Percentiles rank a stretch among this genome's conserved stretches.
Evolutionary conservation across 2,113 vertebrate species (phyloP).

Genomic region (Spea bombifrons): DNA sequence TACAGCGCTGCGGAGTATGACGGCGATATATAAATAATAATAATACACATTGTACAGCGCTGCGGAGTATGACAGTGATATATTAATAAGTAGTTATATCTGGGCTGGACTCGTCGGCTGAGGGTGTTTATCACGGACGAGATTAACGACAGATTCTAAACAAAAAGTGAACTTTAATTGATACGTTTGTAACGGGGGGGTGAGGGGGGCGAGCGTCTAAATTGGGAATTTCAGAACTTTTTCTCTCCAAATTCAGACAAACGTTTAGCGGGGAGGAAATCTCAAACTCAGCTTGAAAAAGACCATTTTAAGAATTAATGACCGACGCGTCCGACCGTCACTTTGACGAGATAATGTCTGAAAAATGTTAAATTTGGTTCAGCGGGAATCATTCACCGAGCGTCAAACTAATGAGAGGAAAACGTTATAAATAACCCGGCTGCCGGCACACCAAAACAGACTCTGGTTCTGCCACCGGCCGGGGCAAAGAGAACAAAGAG

Average conservation of each 20-base stretch:
- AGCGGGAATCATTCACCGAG: constrained; percentile 62
- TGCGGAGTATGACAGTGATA: too few species aligned
- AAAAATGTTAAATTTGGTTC: constrained; percentile 57
- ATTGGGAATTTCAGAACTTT: neutral
- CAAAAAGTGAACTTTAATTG: neutral
- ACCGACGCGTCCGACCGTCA: constrained; percentile 63
- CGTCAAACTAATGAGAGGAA: constrained; percentile 47
- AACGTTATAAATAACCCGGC: constrained; percentile 46
- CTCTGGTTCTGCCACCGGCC: too few species aligned
- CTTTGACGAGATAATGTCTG: constrained; percentile 64
- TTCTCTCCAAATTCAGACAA: neutral
- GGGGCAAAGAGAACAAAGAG: too few species aligned
- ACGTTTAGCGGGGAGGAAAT: constrained; percentile 57
- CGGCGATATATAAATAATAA: too few species aligned
- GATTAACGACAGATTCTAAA: neutral
- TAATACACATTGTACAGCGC: too few species aligned
- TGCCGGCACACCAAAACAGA: too few species aligned
- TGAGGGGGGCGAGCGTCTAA: neutral
- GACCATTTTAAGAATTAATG: constrained; percentile 65
- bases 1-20: too few species aligned
- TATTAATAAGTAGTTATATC: too few species aligned
- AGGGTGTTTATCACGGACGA: neutral
- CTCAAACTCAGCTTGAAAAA: constrained; percentile 60
- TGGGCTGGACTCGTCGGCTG: too few species aligned
- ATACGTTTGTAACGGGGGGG: too few species aligned